Evolutionary conservation across 1,140 invertebrate genomes (phyloP).

Genomic region (Triops cancriformis): DNA sequence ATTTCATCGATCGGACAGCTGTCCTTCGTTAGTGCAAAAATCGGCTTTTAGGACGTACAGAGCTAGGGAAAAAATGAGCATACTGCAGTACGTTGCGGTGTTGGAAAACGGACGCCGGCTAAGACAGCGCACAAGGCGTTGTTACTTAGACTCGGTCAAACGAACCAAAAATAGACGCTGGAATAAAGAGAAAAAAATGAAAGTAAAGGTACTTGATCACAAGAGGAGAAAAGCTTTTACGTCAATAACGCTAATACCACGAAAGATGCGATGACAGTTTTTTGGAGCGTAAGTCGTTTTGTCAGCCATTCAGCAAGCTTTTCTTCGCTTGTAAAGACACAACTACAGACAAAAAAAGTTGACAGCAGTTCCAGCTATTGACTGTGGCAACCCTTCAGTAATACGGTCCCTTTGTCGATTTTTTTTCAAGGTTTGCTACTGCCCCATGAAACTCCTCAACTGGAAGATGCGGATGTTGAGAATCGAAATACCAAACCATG

Average conservation of each 20-base stretch:
- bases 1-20: background rate
- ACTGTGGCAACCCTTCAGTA: background rate
- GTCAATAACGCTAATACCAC: background rate
- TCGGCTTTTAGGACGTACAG: background rate
- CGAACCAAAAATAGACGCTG: background rate
- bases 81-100: background rate
- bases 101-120: background rate
- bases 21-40: constrained; percentile 9
- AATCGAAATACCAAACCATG: background rate
- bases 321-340: background rate
- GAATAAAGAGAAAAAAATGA: too few relatives aligned
- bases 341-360: too few relatives aligned
- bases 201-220: background rate
- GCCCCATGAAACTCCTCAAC: background rate
- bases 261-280: background rate
- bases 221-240: background rate
- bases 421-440: background rate
- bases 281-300: background rate
- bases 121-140: background rate
- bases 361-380: background rate
- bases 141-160: background rate
- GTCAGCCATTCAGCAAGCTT: background rate
- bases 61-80: too few relatives aligned
- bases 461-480: background rate
- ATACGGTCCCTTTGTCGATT: background rate